phyloP scores from a whole-genome alignment of 1,140 invertebrate genomes.

The Drosophila ananassae region DNA sequence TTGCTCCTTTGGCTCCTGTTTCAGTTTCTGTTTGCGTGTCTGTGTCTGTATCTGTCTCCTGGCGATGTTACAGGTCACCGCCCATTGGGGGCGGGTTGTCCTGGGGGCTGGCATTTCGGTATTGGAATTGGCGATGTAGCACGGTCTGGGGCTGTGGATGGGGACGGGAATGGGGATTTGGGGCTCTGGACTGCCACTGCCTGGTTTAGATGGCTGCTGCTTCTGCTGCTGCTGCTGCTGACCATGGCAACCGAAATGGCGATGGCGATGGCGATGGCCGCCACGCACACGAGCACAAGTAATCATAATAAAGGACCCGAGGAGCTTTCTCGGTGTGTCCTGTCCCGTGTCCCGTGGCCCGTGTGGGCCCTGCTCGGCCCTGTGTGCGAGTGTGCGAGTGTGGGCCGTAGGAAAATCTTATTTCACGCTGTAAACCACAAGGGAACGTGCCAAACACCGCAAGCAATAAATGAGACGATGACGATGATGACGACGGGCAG shows the following conservation, averaged over 20 bases:
- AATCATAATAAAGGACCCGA: constrained; percentile 75
- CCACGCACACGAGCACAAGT: constrained; percentile 78
- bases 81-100: constrained; percentile 38
- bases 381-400: not conserved
- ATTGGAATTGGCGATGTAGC: not conserved
- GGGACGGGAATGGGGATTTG: not conserved
- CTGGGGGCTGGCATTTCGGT: constrained; percentile 16
- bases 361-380: constrained; percentile 7
- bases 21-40: constrained; percentile 14
- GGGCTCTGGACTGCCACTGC: not conserved
- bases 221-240: constrained; percentile 35
- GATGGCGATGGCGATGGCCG: constrained; percentile 42
- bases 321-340: constrained; percentile 6
- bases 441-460: constrained; percentile 79
- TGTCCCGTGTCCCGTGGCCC: not conserved
- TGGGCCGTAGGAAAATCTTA: constrained; percentile 71
- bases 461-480: constrained; percentile 79
- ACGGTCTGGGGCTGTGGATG: not conserved
- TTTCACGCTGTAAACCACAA: constrained; percentile 81
- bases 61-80: constrained; percentile 63
- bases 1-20: constrained; percentile 22
- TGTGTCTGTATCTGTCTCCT: constrained; percentile 43
- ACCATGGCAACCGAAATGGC: constrained; percentile 67
- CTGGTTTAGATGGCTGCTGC: constrained; percentile 20
- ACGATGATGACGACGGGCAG: constrained; percentile 70